A percentile compares a stretch with the other conserved stretches of the same genome.
phyloP scores from a whole-genome alignment of 2,113 vertebrate species.

The Butastur rufipennis region DNA sequence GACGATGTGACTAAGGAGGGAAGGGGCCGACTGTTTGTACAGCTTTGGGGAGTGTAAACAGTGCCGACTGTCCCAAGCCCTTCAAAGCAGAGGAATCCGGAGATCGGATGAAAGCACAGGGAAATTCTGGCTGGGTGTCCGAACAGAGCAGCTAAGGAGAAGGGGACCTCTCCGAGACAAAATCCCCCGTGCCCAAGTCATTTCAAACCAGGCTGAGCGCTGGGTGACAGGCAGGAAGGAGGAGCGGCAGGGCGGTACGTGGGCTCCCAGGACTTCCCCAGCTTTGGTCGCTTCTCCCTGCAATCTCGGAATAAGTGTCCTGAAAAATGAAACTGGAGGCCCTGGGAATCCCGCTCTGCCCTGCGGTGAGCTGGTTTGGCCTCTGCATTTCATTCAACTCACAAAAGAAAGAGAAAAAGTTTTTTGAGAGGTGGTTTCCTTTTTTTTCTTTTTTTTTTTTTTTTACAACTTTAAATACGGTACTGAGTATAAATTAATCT shows the following conservation, averaged over 20 bases:
- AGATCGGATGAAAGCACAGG: constrained; percentile 4
- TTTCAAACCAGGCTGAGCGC: neutral
- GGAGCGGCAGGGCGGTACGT: accelerated
- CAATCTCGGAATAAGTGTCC: neutral
- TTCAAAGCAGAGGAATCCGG: constrained; percentile 32
- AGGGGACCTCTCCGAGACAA: neutral
- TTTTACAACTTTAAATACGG: constrained; percentile 77
- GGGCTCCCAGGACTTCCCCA: neutral
- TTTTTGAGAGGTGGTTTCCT: neutral
- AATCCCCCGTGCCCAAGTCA: neutral
- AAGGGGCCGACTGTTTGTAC: constrained; percentile 28
- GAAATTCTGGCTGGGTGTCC: neutral
- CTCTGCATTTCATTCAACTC: neutral
- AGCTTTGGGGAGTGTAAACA: constrained; percentile 52
- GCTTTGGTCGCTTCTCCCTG: neutral
- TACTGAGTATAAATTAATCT: constrained; percentile 81
- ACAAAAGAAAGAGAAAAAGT: constrained; percentile 22
- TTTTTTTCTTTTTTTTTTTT: constrained; percentile 2
- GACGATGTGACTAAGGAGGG: constrained; percentile 45
- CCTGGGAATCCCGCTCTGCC: neutral
- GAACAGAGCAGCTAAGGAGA: neutral
- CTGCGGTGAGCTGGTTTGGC: neutral
- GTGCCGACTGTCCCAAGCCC: neutral
- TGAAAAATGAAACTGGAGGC: neutral
- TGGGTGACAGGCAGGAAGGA: neutral